Base-by-base conservation (phyloP, 2,888 invertebrate genomes). In the Meganola albula region DNA sequence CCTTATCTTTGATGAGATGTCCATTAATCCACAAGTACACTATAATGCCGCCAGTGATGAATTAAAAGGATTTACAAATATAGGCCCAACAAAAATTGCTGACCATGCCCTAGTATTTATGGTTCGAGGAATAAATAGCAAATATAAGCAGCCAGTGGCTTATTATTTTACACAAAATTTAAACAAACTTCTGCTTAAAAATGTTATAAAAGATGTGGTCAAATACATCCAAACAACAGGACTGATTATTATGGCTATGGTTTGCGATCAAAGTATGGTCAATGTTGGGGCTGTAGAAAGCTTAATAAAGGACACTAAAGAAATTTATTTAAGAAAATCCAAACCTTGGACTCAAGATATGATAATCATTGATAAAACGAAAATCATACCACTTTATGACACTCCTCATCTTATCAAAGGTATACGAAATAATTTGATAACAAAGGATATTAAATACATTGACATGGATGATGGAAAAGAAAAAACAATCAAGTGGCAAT, bases 191-290 rank as follows among this genome's bases (percentile, higher is more conserved):
- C 35, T 55, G n/a, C 22, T 54, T 12, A 51, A 53, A 44, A 18
- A 25, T 1, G 20, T 40, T 4, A 34, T 53, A 7, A 48, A 31
- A 35, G 33, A 22, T 7, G 47, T 59, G 1, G 27, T 53, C 1
- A 11, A 31, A 20, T n/a, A 47, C 18, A 30, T 32, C 3, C 24
- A 32, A 8, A 5, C 24, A 2, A 27, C 42, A 10, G 49, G 49
- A 2, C 27, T 57, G 2, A 35, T 29, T 5, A 31, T 53, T 1
- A 0, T 50, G 3, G 14, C 12, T 10, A 50, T 54, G 7, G 49
- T 53, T 1, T 53, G 52, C 40, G 56, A 58, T 28, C 60, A 58
- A 37, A 40, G 50, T 24, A 28, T 53, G 2, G 40, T 47, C 1
- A 56, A 56, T 48, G 50, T 53, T 0, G 23, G 51, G 10, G 47